Conservation (phyloP, 2,888 invertebrate genomes). For the Phlogophora meticulosa region DNA sequence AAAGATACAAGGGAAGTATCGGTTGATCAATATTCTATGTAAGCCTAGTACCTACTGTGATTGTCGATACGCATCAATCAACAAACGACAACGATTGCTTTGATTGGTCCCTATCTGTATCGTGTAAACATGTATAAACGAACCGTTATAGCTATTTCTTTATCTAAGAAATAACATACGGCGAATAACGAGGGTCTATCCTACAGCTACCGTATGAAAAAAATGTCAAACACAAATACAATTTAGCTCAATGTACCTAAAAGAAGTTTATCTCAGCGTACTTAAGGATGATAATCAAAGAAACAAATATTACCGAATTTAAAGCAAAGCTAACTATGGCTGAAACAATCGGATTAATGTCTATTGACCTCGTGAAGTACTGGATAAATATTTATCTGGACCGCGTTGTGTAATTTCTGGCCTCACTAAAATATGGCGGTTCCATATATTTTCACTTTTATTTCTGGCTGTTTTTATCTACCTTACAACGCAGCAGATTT, state of each 20-base stretch:
- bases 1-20: not conserved
- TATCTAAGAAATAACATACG: conserved; percentile 23
- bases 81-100: conserved; percentile 53
- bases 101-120: conserved; percentile 39
- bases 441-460: not conserved
- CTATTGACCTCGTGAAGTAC: conserved; percentile 15
- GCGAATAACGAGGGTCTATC: conserved; percentile 20
- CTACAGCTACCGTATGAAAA: conserved; percentile 34
- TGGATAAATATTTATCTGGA: conserved; percentile 37
- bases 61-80: conserved; percentile 52
- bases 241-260: conserved; percentile 35
- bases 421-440: not conserved
- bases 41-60: conserved; percentile 36
- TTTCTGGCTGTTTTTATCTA: not conserved
- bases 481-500: no score
- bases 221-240: conserved; percentile 34
- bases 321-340: conserved; percentile 15
- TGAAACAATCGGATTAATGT: conserved; percentile 34
- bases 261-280: conserved; percentile 33
- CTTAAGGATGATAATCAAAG: conserved; percentile 30
- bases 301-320: conserved; percentile 29
- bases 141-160: conserved; percentile 25
- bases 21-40: conserved; percentile 25
- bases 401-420: conserved; percentile 11
- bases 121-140: conserved; percentile 21